phyloP scores from a whole-genome alignment of 2,113 vertebrate species.

The Podocnemis expansa region DNA sequence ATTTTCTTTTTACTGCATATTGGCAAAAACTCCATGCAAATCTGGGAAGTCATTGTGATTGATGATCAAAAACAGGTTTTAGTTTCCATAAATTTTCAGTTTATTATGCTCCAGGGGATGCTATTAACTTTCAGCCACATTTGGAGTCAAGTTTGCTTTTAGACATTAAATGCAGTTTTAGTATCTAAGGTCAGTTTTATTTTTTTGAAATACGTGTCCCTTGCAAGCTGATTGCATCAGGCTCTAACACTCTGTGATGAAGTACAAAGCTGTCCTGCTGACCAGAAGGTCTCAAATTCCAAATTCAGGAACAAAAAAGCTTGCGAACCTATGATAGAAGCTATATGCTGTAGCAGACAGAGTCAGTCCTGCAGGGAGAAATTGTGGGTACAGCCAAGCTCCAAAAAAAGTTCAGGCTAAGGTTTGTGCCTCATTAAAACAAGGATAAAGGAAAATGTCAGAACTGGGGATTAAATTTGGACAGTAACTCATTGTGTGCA shows the following conservation, averaged over 20 bases:
- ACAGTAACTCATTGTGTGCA: neutral
- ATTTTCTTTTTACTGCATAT: neutral
- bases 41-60: neutral
- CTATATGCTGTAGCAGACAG: neutral
- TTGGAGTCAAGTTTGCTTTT: neutral
- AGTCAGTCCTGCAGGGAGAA: neutral
- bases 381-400: neutral
- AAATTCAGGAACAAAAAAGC: neutral
- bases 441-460: neutral
- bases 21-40: neutral
- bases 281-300: neutral
- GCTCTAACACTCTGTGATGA: neutral
- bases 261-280: neutral
- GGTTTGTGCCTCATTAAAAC: rapidly evolving
- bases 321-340: neutral
- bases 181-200: neutral
- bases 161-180: neutral
- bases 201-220: too few relatives aligned
- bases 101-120: neutral
- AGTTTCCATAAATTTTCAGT: neutral
- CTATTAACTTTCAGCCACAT: neutral
- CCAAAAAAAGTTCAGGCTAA: neutral
- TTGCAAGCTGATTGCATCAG: neutral
- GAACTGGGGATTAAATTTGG: neutral
- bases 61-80: neutral